phyloP scores from a whole-genome alignment of 2,797 vertebrate genomes.

The Danio albolineatus region DNA sequence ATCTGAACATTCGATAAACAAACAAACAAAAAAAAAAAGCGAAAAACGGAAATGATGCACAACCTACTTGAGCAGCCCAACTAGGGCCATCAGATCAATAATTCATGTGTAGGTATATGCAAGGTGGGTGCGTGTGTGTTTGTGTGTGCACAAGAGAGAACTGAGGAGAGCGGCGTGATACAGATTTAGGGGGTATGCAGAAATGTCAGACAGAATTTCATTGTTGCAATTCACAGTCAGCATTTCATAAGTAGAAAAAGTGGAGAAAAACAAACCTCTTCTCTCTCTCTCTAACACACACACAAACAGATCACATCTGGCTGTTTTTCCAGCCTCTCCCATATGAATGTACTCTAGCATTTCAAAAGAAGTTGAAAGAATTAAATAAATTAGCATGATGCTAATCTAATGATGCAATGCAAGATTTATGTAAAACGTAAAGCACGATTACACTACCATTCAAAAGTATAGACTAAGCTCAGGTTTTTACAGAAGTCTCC shows the following conservation, averaged over 20 bases:
- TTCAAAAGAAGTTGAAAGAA: not conserved
- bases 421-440: not conserved
- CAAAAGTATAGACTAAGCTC: not conserved
- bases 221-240: constrained; percentile 10
- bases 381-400: not conserved
- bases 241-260: not conserved
- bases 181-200: not conserved
- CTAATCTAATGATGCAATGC: not conserved
- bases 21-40: constrained; percentile 22
- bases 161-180: not conserved
- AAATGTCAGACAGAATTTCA: constrained; percentile 5
- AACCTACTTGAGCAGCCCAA: constrained; percentile 12
- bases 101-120: not conserved
- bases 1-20: not conserved
- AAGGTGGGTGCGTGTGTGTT: not conserved
- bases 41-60: constrained; percentile 11
- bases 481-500: not conserved
- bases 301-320: too few species aligned
- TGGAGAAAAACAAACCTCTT: not conserved
- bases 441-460: not conserved
- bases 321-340: not conserved
- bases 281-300: too few species aligned
- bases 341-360: too few species aligned
- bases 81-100: constrained; percentile 30
- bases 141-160: not conserved